A percentile compares a stretch with the other conserved stretches of the same genome.
phyloP scores from a whole-genome alignment of 2,797 vertebrate species.

The Hapalemur alaotrensis region DNA sequence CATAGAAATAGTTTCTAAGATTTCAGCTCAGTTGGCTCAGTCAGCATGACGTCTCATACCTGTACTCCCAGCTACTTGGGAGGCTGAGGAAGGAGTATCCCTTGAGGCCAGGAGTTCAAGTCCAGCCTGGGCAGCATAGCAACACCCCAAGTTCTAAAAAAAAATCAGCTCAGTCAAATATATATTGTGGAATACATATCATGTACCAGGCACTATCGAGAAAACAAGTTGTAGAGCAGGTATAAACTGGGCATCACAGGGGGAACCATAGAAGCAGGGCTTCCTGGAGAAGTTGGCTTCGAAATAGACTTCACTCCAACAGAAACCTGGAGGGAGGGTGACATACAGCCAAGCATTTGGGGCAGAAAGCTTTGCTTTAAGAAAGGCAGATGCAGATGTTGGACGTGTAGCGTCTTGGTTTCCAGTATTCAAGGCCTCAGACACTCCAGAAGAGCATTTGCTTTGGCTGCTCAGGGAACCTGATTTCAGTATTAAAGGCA shows the following conservation, averaged over 20 bases:
- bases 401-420: not conserved
- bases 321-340: not conserved
- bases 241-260: not conserved
- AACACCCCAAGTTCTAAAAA: not conserved
- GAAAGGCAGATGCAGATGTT: not conserved
- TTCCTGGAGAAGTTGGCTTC: not conserved
- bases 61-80: no score
- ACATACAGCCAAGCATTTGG: not conserved
- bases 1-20: not conserved
- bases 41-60: not conserved
- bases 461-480: not conserved
- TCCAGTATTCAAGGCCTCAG: not conserved
- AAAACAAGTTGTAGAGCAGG: not conserved
- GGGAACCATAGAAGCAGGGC: not conserved
- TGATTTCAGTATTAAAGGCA: not conserved
- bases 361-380: not conserved
- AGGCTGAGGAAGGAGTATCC: not conserved
- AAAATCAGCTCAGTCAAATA: not conserved
- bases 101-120: not conserved
- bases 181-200: rapidly evolving
- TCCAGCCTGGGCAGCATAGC: not conserved
- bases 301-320: not conserved
- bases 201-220: no score
- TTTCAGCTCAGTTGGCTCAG: not conserved
- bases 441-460: not conserved